Percentiles rank a stretch among this genome's conserved stretches.
phyloP scores from a whole-genome alignment of 2,888 invertebrate species.

The Plagiodera versicolora region DNA sequence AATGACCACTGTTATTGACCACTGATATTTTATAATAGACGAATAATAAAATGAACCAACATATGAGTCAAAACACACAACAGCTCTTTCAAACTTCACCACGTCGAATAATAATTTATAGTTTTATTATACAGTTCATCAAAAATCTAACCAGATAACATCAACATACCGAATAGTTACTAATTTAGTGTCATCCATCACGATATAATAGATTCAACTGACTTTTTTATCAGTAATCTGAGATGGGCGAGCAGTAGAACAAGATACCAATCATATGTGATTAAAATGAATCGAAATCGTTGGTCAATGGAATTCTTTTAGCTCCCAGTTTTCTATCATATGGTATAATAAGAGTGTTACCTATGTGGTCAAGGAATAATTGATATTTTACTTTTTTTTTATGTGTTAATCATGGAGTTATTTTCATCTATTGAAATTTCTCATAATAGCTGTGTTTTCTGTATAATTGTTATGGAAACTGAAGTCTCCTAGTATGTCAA shows the following conservation, averaged over 20 bases:
- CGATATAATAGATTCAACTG: constrained; percentile 32
- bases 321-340: constrained; percentile 6
- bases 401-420: neutral
- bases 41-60: neutral
- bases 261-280: constrained; percentile 27
- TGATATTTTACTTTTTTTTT: neutral
- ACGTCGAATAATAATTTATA: constrained; percentile 33
- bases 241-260: constrained; percentile 16
- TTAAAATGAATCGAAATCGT: constrained; percentile 19
- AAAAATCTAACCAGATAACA: constrained; percentile 36
- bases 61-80: constrained; percentile 5
- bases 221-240: constrained; percentile 25
- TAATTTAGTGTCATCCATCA: constrained; percentile 39
- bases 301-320: constrained; percentile 12
- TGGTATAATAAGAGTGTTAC: constrained; percentile 1
- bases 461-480: too few relatives aligned
- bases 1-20: neutral
- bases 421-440: neutral
- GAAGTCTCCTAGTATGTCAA: too few relatives aligned
- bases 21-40: neutral
- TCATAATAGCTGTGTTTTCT: too few relatives aligned
- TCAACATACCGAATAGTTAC: constrained; percentile 30
- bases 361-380: neutral
- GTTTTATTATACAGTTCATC: constrained; percentile 35
- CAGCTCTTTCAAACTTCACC: constrained; percentile 15